These are phyloP conservation scores for Desmodus rotundus DNA, from an alignment of 2,113 vertebrate species.

Conservation along the genomic window DNA sequence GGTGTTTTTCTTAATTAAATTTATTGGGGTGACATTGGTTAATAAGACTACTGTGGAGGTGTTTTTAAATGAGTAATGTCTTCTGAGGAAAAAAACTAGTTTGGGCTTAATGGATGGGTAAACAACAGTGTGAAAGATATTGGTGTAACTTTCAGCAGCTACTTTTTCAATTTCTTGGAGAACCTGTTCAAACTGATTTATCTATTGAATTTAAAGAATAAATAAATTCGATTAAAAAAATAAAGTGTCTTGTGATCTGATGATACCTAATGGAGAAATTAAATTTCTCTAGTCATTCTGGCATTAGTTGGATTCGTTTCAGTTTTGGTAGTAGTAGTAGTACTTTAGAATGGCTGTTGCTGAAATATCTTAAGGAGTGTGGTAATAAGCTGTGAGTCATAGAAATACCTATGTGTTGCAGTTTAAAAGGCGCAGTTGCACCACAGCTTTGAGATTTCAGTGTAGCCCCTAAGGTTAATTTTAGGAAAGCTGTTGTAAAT, in stretches of 20 bases:
- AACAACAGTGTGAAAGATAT: background rate
- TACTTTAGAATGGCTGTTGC: background rate
- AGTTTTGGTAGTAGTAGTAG: background rate
- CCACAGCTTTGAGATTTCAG: slow-evolving; percentile 19
- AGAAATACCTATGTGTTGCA: slow-evolving; percentile 11
- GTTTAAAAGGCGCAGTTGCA: slow-evolving; percentile 17
- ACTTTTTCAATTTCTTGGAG: background rate
- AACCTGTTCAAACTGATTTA: slow-evolving; percentile 17
- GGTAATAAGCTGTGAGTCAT: slow-evolving; percentile 38
- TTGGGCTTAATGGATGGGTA: background rate
- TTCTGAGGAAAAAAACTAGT: slow-evolving; percentile 7
- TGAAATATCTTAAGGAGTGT: slow-evolving; percentile 8
- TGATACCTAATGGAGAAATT: slow-evolving; percentile 10
- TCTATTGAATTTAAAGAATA: background rate
- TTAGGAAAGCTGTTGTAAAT: slow-evolving; percentile 33
- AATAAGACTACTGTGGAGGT: background rate
- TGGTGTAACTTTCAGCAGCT: background rate
- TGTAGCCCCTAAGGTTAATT: slow-evolving; percentile 26
- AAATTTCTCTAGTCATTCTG: slow-evolving; percentile 35
- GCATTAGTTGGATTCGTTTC: slow-evolving; percentile 40
- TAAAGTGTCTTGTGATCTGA: background rate
- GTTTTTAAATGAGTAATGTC: background rate
- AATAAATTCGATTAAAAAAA: background rate
- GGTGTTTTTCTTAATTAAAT: background rate
- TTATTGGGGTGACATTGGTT: background rate